A percentile compares a stretch with the other conserved stretches of the same genome.
These are phyloP conservation scores for Nomada fucata DNA, from an alignment of 2,888 invertebrate genomes.

Conservation along the genomic window DNA sequence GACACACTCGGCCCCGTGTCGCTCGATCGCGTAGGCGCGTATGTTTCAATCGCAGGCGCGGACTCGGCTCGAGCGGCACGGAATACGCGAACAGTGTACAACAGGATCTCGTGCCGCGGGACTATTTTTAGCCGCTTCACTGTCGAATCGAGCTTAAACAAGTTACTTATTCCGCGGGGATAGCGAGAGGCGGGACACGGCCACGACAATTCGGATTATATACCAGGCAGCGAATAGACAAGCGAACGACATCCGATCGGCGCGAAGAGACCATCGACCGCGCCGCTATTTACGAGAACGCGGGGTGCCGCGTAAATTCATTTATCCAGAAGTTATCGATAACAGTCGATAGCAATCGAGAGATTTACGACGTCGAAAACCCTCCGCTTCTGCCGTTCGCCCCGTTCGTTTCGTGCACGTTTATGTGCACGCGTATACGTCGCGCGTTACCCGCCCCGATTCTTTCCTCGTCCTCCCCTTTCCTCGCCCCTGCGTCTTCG, in stretches of 20 bases:
- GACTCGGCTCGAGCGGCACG: not conserved
- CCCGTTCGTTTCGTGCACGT: constrained; percentile 37
- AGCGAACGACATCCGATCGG: constrained; percentile 27
- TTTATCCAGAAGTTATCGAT: constrained; percentile 67
- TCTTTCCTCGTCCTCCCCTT: constrained; percentile 37
- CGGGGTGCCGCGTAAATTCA: constrained; percentile 65
- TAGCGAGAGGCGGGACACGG: no score
- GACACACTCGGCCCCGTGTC: constrained; percentile 1
- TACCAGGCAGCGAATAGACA: constrained; percentile 21
- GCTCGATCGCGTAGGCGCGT: not conserved
- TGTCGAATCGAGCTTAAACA: not conserved
- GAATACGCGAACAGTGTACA: not conserved
- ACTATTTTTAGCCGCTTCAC: not conserved
- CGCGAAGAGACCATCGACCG: constrained; percentile 42
- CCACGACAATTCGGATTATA: no score
- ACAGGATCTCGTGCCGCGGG: not conserved
- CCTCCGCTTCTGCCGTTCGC: constrained; percentile 38
- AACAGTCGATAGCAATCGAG: constrained; percentile 59
- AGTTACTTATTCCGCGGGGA: not conserved
- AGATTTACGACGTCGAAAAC: constrained; percentile 64
- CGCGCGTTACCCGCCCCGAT: constrained; percentile 49
- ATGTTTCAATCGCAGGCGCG: not conserved
- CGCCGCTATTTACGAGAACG: constrained; percentile 45
- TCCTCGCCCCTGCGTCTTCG: constrained; percentile 25
- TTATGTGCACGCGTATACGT: not conserved